Conservation (phyloP, 2,797 vertebrate genomes). For the Leuciscus waleckii region DNA sequence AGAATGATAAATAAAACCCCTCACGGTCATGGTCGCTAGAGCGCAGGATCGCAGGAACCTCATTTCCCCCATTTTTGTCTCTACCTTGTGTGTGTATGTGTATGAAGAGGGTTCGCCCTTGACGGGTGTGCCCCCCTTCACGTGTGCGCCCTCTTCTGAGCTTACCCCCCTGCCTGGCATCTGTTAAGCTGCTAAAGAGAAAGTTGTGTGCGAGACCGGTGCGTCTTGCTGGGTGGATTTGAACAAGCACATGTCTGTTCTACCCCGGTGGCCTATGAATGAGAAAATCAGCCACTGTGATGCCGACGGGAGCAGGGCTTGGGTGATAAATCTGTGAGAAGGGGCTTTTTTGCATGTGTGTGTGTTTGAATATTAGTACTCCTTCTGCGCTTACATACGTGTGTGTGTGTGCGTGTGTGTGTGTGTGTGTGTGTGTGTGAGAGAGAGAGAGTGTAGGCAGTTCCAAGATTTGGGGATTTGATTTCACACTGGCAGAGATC, state of each 20-base stretch:
- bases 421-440: constrained; percentile 61
- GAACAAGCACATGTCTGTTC: constrained; percentile 88
- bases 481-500: constrained; percentile 66
- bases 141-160: constrained; percentile 58
- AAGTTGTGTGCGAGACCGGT: constrained; percentile 71
- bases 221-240: constrained; percentile 85
- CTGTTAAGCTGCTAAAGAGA: constrained; percentile 73
- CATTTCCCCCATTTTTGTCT: constrained; percentile 75
- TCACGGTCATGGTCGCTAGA: constrained; percentile 61
- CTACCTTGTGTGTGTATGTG: constrained; percentile 70
- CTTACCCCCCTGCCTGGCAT: constrained; percentile 67
- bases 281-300: constrained; percentile 89
- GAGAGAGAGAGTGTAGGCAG: constrained; percentile 37
- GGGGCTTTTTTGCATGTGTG: constrained; percentile 75
- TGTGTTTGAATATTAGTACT: constrained; percentile 58
- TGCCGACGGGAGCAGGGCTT: constrained; percentile 77
- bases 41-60: constrained; percentile 56
- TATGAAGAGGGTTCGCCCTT: constrained; percentile 48
- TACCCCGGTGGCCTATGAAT: constrained; percentile 90
- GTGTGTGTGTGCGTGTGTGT: constrained; percentile 50
- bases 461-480: constrained; percentile 67
- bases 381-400: constrained; percentile 32
- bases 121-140: constrained; percentile 60
- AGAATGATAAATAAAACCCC: constrained; percentile 70
- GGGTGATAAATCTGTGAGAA: constrained; percentile 85